These are phyloP conservation scores for Equus quagga DNA, from an alignment of 2,113 vertebrate genomes.

Conservation along the genomic window DNA sequence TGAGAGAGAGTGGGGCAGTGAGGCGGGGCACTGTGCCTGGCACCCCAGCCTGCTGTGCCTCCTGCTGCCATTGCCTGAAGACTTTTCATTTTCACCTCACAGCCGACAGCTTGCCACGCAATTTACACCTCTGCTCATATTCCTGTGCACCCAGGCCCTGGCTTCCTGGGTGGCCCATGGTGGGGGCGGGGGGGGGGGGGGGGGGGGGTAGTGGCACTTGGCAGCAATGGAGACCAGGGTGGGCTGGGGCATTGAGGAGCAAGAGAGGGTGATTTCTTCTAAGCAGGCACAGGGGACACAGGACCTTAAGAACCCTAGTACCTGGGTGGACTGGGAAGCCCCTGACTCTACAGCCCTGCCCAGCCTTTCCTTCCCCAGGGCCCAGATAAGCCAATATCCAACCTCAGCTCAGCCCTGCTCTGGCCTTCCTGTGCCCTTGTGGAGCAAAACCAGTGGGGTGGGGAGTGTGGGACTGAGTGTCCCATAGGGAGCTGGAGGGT, in stretches of 20 bases:
- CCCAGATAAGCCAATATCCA: neutral
- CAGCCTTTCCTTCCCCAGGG: neutral
- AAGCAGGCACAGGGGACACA: neutral
- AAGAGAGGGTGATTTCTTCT: neutral
- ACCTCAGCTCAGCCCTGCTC: neutral
- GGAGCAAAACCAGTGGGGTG: neutral
- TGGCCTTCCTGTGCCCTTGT: neutral
- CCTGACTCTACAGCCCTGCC: neutral
- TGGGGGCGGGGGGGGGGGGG: neutral
- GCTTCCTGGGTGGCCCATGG: neutral
- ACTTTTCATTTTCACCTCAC: conserved; percentile 90
- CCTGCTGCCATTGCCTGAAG: conserved; percentile 47
- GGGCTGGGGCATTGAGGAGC: neutral
- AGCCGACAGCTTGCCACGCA: conserved; percentile 80
- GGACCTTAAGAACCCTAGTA: neutral
- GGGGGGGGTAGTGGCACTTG: too few relatives aligned
- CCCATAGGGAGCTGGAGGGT: neutral
- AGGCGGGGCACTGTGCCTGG: conserved; percentile 28
- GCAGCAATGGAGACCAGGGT: neutral
- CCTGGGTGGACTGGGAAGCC: neutral
- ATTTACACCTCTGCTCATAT: conserved; percentile 87
- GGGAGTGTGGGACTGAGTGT: neutral
- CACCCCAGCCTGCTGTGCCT: conserved; percentile 67
- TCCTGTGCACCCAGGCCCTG: conserved; percentile 7
- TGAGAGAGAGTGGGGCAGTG: neutral